Conservation (phyloP, 2,797 vertebrate species). For the Gila robusta region DNA sequence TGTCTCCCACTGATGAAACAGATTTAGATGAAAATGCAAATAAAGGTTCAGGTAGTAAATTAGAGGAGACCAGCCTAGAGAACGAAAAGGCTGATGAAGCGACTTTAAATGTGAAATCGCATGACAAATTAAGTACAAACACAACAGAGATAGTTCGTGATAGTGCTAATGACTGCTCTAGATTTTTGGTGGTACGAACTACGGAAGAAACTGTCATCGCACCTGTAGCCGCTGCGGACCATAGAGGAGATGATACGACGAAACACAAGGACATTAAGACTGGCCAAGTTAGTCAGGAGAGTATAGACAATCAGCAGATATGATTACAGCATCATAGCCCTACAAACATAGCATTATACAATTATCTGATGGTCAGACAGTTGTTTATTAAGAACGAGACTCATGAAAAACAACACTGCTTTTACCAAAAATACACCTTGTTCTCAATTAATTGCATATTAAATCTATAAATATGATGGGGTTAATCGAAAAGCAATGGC, state of each 20-base stretch:
- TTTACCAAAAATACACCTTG: neutral
- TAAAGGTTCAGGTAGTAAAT: neutral
- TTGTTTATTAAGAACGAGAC: neutral
- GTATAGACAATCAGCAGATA: constrained; percentile 25
- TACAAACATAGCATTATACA: constrained; percentile 30
- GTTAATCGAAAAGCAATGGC: neutral
- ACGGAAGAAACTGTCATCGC: constrained; percentile 48
- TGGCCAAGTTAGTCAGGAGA: constrained; percentile 67
- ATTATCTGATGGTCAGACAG: neutral
- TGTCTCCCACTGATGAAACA: constrained; percentile 21
- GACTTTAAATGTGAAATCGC: neutral
- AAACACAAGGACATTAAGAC: constrained; percentile 73
- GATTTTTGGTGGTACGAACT: constrained; percentile 72
- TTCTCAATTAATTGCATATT: neutral
- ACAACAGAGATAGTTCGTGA: constrained; percentile 60
- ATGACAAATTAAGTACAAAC: constrained; percentile 3
- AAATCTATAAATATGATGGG: neutral
- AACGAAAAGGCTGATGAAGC: neutral
- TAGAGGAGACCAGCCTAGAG: constrained; percentile 8
- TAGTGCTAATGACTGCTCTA: constrained; percentile 66
- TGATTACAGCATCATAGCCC: constrained; percentile 48
- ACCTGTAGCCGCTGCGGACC: constrained; percentile 42
- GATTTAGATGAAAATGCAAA: constrained; percentile 20
- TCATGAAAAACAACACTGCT: neutral
- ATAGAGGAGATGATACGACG: constrained; percentile 68